Conservation (phyloP, 2,113 vertebrate species). For the Bujurquina vittata region DNA sequence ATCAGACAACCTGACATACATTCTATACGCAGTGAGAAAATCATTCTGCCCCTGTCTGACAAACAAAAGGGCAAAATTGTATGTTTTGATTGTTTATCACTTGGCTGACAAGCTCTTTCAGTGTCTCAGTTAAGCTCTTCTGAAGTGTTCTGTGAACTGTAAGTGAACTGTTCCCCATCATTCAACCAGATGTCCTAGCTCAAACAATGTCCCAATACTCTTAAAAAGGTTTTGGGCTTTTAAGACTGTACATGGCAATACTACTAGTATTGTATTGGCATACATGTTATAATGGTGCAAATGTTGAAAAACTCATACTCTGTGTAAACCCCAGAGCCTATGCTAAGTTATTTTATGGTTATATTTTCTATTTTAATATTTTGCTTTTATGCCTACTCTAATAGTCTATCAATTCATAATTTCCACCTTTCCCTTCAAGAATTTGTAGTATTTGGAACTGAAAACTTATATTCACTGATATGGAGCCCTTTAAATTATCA, state of each 20-base stretch:
- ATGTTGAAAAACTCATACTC: not conserved
- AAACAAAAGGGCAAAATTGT: not conserved
- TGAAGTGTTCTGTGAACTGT: not conserved
- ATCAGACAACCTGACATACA: slow-evolving; percentile 12
- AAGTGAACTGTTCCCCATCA: not conserved
- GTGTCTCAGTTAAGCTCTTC: not conserved
- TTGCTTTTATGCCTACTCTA: not conserved
- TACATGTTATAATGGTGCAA: not conserved
- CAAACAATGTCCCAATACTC: not conserved
- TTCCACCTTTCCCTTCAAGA: not conserved
- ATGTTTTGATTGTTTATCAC: slow-evolving; percentile 32
- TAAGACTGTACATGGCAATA: not conserved
- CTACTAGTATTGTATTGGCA: not conserved
- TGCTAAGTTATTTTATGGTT: not conserved
- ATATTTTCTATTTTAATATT: not conserved
- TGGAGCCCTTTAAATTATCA: not conserved
- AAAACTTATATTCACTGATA: not conserved
- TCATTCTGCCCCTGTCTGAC: not conserved
- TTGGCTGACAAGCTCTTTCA: slow-evolving; percentile 13
- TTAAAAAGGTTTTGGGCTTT: not conserved
- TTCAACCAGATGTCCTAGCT: not conserved
- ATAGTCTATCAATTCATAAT: not conserved
- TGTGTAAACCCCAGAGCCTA: not conserved
- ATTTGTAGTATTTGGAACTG: not conserved
- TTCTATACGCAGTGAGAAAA: not conserved